Base-by-base conservation (phyloP, 2,113 vertebrate genomes). In the Limnothrissa miodon region DNA sequence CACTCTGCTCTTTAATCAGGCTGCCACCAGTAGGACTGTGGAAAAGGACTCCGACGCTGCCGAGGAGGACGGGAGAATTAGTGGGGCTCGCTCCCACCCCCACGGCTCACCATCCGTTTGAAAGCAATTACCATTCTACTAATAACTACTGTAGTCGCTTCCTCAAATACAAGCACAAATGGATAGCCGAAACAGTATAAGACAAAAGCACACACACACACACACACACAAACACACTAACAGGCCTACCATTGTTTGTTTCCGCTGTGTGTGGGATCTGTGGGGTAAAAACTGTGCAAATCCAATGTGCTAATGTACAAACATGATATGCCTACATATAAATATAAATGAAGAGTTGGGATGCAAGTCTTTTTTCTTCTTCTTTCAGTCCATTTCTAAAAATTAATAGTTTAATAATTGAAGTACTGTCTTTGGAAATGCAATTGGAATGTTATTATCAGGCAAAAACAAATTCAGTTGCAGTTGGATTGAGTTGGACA, bases 1-100 rank as follows among this genome's bases (percentile, higher is more conserved):
- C 81, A 87, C 83, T 83, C 88, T 84, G 86, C 83, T 83, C 88
- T 84, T 89, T 87, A 89, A 87, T 88, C 82, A 85, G 83, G 83
- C 83, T 56, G 78, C 82, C 86, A 87, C 82, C 82, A 85, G 83
- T 80, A 83, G 23, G 74, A 80, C 81, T 82, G 82, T 87, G 86
- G 85, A 80, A 86, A 85, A 82, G 86, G 29, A 80, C 78, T 80
- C 81, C 56, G 46, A 59, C 80, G 80, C 79, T 84, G 82, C 82
- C 70, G 59, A 83, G 81, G 85, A 84, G 29, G 80, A 8, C 46
- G 82, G 82, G 78, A 83, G 84, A 87, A 87, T 87, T 85, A 80
- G 46, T 51, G 78, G 59, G 36, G 82, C 79, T 74, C 78, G 56
- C 81, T 44, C 70, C 42, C 23, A 42, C 74, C 29, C 79, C 74